These are phyloP conservation scores for Meloidogyne floridensis DNA, from an alignment of 1,140 invertebrate genomes.

Conservation along the genomic window DNA sequence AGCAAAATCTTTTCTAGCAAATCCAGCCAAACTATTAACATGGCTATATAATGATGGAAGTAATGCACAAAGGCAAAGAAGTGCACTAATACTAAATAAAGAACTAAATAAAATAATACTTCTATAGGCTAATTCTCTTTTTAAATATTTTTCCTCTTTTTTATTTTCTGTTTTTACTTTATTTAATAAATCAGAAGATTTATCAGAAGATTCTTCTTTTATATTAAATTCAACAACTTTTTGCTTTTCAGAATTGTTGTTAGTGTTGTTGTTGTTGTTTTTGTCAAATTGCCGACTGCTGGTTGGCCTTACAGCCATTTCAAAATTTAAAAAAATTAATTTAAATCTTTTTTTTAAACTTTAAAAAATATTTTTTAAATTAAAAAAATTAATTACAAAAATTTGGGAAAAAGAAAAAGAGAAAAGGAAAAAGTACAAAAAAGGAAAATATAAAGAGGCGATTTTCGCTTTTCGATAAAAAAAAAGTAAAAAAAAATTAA, in stretches of 20 bases:
- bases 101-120: constrained; percentile 54
- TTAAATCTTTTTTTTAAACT: background rate
- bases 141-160: constrained; percentile 13
- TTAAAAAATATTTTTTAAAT: background rate
- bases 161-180: background rate
- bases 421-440: background rate
- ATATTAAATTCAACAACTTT: background rate
- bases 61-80: constrained; percentile 56
- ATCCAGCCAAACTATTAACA: constrained; percentile 57
- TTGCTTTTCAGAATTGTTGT: background rate
- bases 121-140: constrained; percentile 53
- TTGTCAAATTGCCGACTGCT: background rate
- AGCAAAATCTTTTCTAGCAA: constrained; percentile 55
- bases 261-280: background rate
- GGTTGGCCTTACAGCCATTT: constrained; percentile 2
- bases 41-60: constrained; percentile 63
- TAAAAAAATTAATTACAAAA: background rate
- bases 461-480: background rate
- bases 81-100: constrained; percentile 50
- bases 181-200: background rate
- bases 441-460: background rate
- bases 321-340: background rate
- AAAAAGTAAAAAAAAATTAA: background rate
- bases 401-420: background rate
- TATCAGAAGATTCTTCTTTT: background rate